Evolutionary conservation across 2,888 invertebrate genomes (phyloP), one percentile per base, ranked within the genome.

Genomic region (Diarsia dahlii): DNA sequence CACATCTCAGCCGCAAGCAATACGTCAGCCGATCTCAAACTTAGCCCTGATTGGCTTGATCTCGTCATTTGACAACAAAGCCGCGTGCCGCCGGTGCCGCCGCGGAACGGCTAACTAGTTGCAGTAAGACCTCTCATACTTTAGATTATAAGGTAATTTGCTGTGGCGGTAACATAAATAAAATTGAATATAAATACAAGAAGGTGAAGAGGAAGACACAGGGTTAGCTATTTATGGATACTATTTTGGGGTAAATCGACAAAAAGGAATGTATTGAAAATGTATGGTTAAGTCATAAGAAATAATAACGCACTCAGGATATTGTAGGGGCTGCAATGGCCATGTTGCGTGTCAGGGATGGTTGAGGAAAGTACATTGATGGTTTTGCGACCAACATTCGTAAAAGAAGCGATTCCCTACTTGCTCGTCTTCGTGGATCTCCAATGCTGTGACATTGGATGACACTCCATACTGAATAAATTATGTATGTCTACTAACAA

Each of bases 11-110:
- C 79, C 79, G 58, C 73, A 23, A 74, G 80, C 74, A 46, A 52
- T 65, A 68, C 23, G 48, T 65, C 66, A 23, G 62, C 56, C 67
- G 15, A 23, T 63, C 69, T 23, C 56, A 66, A 69, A 69, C 60
- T 70, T 60, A 20, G 20, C 54, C 34, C 60, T 74, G 71, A 79
- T 84, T 72, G 76, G 73, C 66, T 79, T 79, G 79, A 79, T 86
- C 74, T 77, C 56, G 54, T 79, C 69, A 86, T 76, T 86, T 77
- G 77, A 81, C 84, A 76, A 72, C 81, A 81, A 79, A 84, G 79
- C 56, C 56, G 63, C 45, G 2, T 2, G 3, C 56, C 52, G 63
- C 84, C 48, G 76, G 66, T 58, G 50, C 39, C 65, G 74, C 71
- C 79, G 71, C 63, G 56, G 18, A 34, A 58, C 62, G 70, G 20